Evolutionary conservation across 2,888 invertebrate genomes (phyloP).

Genomic region (Odontothrips loti): DNA sequence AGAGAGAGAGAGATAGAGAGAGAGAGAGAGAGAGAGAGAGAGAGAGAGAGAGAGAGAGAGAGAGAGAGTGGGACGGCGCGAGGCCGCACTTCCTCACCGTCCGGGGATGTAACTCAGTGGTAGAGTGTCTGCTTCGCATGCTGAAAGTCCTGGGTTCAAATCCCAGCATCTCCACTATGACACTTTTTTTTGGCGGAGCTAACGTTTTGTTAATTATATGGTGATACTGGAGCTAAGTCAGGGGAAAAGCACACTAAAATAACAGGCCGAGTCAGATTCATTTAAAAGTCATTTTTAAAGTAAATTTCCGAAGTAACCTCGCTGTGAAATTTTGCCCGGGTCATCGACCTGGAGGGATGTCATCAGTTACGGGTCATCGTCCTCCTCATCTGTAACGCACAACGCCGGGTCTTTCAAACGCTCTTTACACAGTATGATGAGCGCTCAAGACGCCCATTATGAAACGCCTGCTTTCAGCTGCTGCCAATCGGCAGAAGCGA

Average conservation of each 20-base stretch:
- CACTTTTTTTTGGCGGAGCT: background rate
- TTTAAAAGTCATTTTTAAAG: too few relatives aligned
- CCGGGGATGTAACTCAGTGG: conserved; percentile 24
- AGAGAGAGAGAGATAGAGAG: background rate
- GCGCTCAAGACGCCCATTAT: background rate
- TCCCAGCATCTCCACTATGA: conserved; percentile 2
- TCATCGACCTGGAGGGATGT: too few relatives aligned
- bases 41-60: background rate
- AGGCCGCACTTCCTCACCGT: background rate
- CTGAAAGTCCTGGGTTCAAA: conserved; percentile 26
- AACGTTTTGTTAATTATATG: too few relatives aligned
- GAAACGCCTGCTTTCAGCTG: background rate
- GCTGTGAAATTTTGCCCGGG: too few relatives aligned
- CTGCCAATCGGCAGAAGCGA: background rate
- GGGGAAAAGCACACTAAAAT: too few relatives aligned
- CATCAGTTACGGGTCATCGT: too few relatives aligned
- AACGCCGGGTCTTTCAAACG: too few relatives aligned
- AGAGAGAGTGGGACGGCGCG: background rate
- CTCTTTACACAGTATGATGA: background rate
- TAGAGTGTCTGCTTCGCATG: conserved; percentile 26
- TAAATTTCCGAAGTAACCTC: too few relatives aligned
- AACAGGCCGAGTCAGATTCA: too few relatives aligned
- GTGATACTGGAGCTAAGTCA: too few relatives aligned
- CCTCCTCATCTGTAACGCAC: too few relatives aligned
- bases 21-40: background rate